phyloP scores from a whole-genome alignment of 2,797 vertebrate genomes.

The Heteromormyrus szaboi region DNA sequence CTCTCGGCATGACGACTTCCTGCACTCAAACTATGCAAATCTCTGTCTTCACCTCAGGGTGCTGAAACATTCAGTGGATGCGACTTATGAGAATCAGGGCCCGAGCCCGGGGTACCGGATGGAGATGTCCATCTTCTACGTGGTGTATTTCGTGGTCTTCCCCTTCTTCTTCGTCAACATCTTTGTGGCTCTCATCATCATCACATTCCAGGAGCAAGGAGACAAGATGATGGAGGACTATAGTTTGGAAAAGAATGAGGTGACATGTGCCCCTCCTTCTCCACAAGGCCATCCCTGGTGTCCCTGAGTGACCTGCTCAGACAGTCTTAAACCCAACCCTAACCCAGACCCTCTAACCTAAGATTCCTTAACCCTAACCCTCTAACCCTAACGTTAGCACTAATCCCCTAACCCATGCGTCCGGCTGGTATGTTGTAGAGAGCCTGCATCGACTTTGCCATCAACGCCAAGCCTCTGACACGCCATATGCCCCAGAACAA shows the following conservation, averaged over 20 bases:
- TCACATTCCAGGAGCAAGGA: constrained; percentile 98
- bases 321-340: neutral
- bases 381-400: neutral
- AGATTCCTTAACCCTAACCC: neutral
- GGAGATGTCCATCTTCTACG: constrained; percentile 99
- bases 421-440: constrained; percentile 58
- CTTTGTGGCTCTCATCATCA: constrained; percentile 98
- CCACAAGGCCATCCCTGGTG: neutral
- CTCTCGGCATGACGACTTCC: neutral
- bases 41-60: constrained; percentile 59
- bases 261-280: constrained; percentile 39
- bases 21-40: neutral
- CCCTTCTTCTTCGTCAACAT: constrained; percentile 99
- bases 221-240: constrained; percentile 99
- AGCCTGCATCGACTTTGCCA: constrained; percentile 94
- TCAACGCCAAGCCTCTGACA: constrained; percentile 88
- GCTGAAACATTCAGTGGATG: constrained; percentile 93
- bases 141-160: constrained; percentile 99
- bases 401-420: neutral
- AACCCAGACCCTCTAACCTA: neutral
- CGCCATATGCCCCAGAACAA: constrained; percentile 96
- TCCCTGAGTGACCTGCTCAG: neutral
- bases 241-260: constrained; percentile 98
- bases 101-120: constrained; percentile 97
- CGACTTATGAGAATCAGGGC: constrained; percentile 95